phyloP scores from a whole-genome alignment of 2,797 vertebrate genomes.

The Galagoides demidoff region DNA sequence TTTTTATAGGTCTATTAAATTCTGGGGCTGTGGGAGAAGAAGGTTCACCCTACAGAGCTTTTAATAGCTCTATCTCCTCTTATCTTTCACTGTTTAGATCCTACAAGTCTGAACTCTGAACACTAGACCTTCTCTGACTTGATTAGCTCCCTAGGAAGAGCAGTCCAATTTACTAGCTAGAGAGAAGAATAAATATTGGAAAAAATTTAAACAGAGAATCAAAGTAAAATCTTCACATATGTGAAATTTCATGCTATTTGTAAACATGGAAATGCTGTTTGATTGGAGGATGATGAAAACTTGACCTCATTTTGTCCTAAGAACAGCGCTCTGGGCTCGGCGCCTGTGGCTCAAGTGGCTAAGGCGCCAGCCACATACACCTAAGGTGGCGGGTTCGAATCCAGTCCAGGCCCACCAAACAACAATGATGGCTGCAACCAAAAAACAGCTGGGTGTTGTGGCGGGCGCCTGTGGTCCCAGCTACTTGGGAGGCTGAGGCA shows the following conservation, averaged over 20 bases:
- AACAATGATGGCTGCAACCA: too few species aligned
- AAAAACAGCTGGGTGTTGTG: too few species aligned
- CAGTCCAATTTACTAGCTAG: background rate
- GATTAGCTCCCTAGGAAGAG: background rate
- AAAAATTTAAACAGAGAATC: slow-evolving; percentile 41
- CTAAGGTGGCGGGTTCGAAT: too few species aligned
- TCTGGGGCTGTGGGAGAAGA: background rate
- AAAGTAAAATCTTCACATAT: background rate
- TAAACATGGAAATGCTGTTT: slow-evolving; percentile 38
- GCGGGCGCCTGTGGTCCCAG: too few species aligned
- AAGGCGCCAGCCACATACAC: too few species aligned
- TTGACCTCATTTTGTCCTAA: background rate
- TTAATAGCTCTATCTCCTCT: background rate
- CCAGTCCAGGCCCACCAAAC: too few species aligned
- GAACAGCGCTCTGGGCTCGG: background rate
- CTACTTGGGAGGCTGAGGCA: too few species aligned
- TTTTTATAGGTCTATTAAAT: slow-evolving; percentile 50
- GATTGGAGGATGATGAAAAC: slow-evolving; percentile 1
- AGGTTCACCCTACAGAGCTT: background rate
- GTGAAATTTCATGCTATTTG: slow-evolving; percentile 36
- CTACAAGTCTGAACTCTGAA: slow-evolving; percentile 6
- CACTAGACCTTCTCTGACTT: background rate
- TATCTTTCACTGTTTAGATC: background rate
- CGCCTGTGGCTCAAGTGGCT: too few species aligned
- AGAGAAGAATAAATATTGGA: background rate